Percentiles rank a stretch among this genome's conserved stretches.
phyloP scores from a whole-genome alignment of 2,888 invertebrate genomes.

The Agriopis marginaria region DNA sequence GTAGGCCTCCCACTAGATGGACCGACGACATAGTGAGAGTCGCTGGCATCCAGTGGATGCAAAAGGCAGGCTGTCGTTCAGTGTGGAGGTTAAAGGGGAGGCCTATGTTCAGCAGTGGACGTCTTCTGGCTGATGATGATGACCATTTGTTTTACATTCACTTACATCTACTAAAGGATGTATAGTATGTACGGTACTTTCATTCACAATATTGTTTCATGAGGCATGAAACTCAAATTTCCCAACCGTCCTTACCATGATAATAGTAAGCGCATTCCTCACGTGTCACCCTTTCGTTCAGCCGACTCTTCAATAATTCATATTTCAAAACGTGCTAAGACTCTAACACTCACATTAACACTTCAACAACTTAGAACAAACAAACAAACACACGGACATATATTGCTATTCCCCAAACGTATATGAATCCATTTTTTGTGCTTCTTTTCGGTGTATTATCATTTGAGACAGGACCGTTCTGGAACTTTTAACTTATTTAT shows the following conservation, averaged over 20 bases:
- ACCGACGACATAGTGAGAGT: no score
- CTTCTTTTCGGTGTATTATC: slow-evolving; percentile 52
- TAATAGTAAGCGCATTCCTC: slow-evolving; percentile 52
- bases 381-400: slow-evolving; percentile 63
- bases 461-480: slow-evolving; percentile 30
- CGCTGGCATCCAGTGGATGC: no score
- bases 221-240: slow-evolving; percentile 22
- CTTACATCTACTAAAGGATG: neutral
- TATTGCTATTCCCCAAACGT: slow-evolving; percentile 58
- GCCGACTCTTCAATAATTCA: slow-evolving; percentile 78
- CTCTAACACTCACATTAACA: slow-evolving; percentile 77
- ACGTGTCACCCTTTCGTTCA: slow-evolving; percentile 53
- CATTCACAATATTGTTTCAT: slow-evolving; percentile 4
- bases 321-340: slow-evolving; percentile 75
- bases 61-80: no score
- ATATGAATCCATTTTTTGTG: slow-evolving; percentile 53
- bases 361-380: slow-evolving; percentile 68
- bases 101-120: no score
- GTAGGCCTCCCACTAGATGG: no score
- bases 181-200: slow-evolving; percentile 1
- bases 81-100: no score
- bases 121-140: no score
- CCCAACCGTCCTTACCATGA: slow-evolving; percentile 29
- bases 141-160: neutral
- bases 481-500: slow-evolving; percentile 38